Conservation (phyloP, 2,888 invertebrate species). For the Erynnis tages region DNA sequence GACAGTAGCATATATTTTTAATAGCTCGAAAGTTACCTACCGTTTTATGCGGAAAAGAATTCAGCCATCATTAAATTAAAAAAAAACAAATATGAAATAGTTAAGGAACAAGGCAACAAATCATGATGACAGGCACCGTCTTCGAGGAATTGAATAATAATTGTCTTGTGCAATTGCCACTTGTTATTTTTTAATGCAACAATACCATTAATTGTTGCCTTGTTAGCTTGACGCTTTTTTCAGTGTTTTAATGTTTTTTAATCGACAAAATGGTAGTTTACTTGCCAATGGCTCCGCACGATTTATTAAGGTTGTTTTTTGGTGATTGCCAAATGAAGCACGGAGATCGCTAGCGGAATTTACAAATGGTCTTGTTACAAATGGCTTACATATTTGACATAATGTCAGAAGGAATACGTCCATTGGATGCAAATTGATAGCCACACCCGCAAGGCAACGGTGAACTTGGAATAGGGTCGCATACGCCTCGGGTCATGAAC, state of each 20-base stretch:
- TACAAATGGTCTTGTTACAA: constrained; percentile 41
- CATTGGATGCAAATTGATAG: constrained; percentile 57
- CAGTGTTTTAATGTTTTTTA: constrained; percentile 6
- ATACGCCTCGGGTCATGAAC: constrained; percentile 58
- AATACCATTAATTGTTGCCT: constrained; percentile 9
- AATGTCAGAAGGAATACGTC: constrained; percentile 31
- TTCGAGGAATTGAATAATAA: constrained; percentile 17
- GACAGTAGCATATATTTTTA: constrained; percentile 29
- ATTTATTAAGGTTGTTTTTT: constrained; percentile 2
- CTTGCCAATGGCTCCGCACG: too few relatives aligned
- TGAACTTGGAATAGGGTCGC: constrained; percentile 61
- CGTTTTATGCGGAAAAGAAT: constrained; percentile 32
- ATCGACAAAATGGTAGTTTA: too few relatives aligned
- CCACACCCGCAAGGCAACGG: constrained; percentile 47
- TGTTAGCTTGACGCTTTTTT: constrained; percentile 11
- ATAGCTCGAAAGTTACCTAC: constrained; percentile 32
- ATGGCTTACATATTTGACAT: constrained; percentile 26
- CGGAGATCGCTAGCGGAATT: constrained; percentile 36
- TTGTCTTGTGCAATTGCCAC: constrained; percentile 11
- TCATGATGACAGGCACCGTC: constrained; percentile 21
- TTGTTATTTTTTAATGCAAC: constrained; percentile 14
- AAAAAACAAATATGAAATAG: constrained; percentile 20
- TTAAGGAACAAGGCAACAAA: constrained; percentile 12
- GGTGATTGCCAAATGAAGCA: constrained; percentile 7
- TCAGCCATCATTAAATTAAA: constrained; percentile 28